Evolutionary conservation across 2,113 vertebrate genomes (phyloP), one percentile per base, ranked within the genome.

Genomic region (Cryptotis parvus): DNA sequence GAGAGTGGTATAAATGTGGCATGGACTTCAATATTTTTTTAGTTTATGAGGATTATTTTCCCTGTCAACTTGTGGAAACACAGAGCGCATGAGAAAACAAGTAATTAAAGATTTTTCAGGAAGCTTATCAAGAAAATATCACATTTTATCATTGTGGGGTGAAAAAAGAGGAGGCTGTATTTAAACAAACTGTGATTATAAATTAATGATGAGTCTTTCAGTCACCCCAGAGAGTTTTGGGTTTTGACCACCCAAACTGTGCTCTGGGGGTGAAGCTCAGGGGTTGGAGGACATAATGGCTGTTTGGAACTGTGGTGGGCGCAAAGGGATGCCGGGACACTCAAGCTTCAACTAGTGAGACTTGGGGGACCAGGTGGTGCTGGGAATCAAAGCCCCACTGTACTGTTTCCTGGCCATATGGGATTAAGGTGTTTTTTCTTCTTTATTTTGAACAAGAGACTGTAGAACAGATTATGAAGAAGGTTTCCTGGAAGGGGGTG

Each of bases 91-190:
- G 52, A 37, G 52, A 70, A 66, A 61, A 43, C 35, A n/a, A 92
- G 52, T 15, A 83, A 3, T 52, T 8, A 16, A 37, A 55, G 68
- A 39, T 52, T 68, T 90, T 84, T 72, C 35, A 75, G 75, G 37
- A 84, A 24, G 0, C 78, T 69, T 27, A 52, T 63, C 33, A 74
- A 68, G 76, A 86, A 93, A 84, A 83, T 87, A 83, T 87, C 35
- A 49, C 0, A 6, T 8, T 27, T 75, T 31, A 33, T 8, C 66
- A 35, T 6, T 12, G 8, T 1, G 69, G 41, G 31, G 73, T 63
- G 14, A 80, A 66, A 10, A 58, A 39, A 16, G 33, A 45, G 9
- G 3, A 33, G 7, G 5, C 31, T 11, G 4, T 24, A 31, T 29
- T 7, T 66, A 77, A 78, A 43, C 66, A 82, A 31, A 33, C 6